A percentile compares a stretch with the other conserved stretches of the same genome.
These are phyloP conservation scores for Eupithecia inturbata DNA, from an alignment of 2,888 invertebrate genomes.

Conservation along the genomic window DNA sequence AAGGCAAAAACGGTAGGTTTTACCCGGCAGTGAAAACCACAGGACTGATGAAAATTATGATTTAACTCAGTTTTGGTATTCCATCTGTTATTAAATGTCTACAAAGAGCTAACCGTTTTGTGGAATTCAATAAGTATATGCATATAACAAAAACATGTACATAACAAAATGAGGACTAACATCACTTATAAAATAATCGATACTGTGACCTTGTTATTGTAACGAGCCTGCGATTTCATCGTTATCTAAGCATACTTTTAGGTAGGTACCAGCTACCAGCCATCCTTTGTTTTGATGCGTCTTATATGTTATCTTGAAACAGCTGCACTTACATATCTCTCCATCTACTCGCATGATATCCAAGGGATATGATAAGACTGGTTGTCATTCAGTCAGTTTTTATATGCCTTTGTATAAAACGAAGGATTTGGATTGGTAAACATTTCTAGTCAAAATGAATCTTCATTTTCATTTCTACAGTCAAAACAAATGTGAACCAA, in stretches of 20 bases:
- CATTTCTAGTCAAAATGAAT: too few relatives aligned
- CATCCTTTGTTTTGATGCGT: conserved; percentile 1
- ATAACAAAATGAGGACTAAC: neutral
- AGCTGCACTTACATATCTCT: neutral
- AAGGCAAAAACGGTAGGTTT: neutral
- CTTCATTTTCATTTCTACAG: too few relatives aligned
- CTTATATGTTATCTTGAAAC: neutral
- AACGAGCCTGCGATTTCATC: neutral
- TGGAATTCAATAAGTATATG: neutral
- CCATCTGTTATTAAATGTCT: neutral
- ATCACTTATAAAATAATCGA: conserved; percentile 10
- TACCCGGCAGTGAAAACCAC: neutral
- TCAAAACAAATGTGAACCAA: too few relatives aligned
- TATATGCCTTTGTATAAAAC: too few relatives aligned
- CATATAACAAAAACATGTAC: neutral
- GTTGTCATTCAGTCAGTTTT: too few relatives aligned
- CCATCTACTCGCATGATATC: neutral
- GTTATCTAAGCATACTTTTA: conserved; percentile 9
- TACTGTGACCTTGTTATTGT: neutral
- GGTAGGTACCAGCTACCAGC: neutral
- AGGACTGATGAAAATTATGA: neutral
- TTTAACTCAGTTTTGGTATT: neutral
- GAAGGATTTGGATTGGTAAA: too few relatives aligned
- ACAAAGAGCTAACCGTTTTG: neutral
- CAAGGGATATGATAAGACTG: neutral